phyloP scores from a whole-genome alignment of 2,888 invertebrate genomes.

The Eurytoma californica region DNA sequence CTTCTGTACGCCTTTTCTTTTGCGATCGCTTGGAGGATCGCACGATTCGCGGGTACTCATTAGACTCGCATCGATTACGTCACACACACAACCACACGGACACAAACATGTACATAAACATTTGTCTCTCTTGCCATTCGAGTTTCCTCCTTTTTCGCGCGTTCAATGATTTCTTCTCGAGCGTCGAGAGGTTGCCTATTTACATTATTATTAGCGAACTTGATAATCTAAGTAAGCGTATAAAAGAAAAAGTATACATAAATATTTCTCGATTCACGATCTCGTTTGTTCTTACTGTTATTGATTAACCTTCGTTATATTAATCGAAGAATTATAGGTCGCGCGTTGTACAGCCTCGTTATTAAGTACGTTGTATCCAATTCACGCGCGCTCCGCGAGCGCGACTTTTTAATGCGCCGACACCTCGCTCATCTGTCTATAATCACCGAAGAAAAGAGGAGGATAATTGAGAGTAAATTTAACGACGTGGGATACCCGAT shows the following conservation, averaged over 20 bases:
- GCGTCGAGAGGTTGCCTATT: no score
- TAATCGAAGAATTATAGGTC: not conserved
- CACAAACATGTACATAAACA: not conserved
- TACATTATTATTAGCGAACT: not conserved
- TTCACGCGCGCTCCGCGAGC: no score
- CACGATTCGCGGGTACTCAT: conserved; percentile 40
- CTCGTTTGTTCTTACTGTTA: not conserved
- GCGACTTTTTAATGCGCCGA: not conserved
- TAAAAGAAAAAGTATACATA: not conserved
- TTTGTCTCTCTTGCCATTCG: conserved; percentile 8
- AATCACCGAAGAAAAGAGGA: not conserved
- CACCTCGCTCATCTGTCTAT: not conserved
- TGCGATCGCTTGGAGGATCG: not conserved
- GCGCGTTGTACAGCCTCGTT: not conserved
- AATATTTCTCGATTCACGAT: not conserved
- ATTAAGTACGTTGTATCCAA: no score
- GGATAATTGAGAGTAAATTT: not conserved
- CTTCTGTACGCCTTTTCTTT: conserved; percentile 4
- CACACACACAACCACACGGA: conserved; percentile 4
- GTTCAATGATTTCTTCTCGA: no score
- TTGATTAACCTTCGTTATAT: no score
- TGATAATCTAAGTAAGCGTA: not conserved
- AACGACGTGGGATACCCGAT: no score
- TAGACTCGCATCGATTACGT: conserved; percentile 28
- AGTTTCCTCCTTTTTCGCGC: not conserved